Base-by-base conservation (phyloP, 2,797 vertebrate genomes). In the Takifugu ocellatus region DNA sequence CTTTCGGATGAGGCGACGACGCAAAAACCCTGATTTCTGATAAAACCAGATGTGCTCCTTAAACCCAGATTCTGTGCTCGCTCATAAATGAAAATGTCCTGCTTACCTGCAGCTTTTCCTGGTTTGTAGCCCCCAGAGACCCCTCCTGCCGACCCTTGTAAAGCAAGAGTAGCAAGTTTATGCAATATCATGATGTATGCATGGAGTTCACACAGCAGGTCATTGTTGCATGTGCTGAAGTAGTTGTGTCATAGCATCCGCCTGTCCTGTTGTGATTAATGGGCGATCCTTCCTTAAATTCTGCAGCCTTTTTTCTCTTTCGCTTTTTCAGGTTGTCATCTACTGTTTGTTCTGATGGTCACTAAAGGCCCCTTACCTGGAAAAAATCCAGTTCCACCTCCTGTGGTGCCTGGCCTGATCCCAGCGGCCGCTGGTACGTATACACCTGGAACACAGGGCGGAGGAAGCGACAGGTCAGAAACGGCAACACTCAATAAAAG, bases 61-160 rank as follows among this genome's bases (percentile, higher is more conserved):
- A 52, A 61, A 60, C 58, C 51, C 9, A 48, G 7, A n/a, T 6
- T 5, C 15, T 44, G 17, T 5, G n/a, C 43, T 8, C 6, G 66
- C 43, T 56, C 43, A 63, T 75, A 56, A 76, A 66, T 70, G 17
- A 10, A 56, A 27, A 12, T 71, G 42, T 47, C 52, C 15, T 54
- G 71, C 87, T 86, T 71, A 92, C 92, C 90, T 79, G 73, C 87
- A 80, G 88, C 58, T 83, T 92, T 92, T n/a, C 87, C 88, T 59
- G 88, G 89, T 84, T 92, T 92, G 76, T 87, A 92, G 64, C 83
- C 88, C 0, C 49, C 43, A 31, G 83, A 84, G 70, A 85, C 77
- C 55, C 82, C 76, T 63, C 81, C 91, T 79, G 74, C 73, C 77
- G 84, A 73, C 49, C 91, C 89, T 93, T 73, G 59, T 65, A 77